A percentile compares a stretch with the other conserved stretches of the same genome.
These are phyloP conservation scores for Cephonodes hylas DNA, from an alignment of 2,888 invertebrate species.

Conservation along the genomic window DNA sequence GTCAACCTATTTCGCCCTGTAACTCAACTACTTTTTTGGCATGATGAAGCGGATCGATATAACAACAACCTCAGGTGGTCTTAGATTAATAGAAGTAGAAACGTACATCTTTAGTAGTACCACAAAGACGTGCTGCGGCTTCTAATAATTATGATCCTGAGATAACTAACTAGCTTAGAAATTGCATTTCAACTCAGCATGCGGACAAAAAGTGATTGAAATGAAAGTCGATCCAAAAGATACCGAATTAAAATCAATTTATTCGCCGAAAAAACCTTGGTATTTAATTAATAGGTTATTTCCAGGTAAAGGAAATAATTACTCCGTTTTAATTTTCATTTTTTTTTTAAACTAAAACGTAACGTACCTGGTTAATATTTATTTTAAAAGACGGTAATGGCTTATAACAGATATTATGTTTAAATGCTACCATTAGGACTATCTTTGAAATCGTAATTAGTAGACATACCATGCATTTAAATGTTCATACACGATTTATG, in stretches of 20 bases:
- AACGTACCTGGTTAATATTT: too few relatives aligned
- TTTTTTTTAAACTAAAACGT: too few relatives aligned
- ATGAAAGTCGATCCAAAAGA: conserved; percentile 20
- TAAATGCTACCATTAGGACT: background rate
- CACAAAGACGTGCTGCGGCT: conserved; percentile 34
- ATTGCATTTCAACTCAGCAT: conserved; percentile 20
- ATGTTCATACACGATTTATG: conserved; percentile 35
- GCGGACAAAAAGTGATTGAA: conserved; percentile 22
- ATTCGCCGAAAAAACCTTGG: conserved; percentile 7
- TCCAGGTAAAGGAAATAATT: background rate
- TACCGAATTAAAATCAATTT: conserved; percentile 14
- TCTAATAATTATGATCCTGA: conserved; percentile 29
- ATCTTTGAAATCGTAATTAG: background rate
- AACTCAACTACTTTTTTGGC: background rate
- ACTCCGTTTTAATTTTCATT: background rate
- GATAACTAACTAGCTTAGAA: conserved; percentile 19
- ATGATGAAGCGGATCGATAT: background rate
- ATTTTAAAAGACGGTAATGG: background rate
- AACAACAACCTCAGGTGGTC: conserved; percentile 14
- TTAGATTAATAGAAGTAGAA: conserved; percentile 9
- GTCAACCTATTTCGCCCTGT: background rate
- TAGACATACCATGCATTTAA: conserved; percentile 34
- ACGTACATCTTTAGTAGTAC: conserved; percentile 18
- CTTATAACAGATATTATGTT: background rate
- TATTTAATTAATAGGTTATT: conserved; percentile 3